phyloP scores from a whole-genome alignment of 1,140 invertebrate genomes.

The Berghia stephanieae region DNA sequence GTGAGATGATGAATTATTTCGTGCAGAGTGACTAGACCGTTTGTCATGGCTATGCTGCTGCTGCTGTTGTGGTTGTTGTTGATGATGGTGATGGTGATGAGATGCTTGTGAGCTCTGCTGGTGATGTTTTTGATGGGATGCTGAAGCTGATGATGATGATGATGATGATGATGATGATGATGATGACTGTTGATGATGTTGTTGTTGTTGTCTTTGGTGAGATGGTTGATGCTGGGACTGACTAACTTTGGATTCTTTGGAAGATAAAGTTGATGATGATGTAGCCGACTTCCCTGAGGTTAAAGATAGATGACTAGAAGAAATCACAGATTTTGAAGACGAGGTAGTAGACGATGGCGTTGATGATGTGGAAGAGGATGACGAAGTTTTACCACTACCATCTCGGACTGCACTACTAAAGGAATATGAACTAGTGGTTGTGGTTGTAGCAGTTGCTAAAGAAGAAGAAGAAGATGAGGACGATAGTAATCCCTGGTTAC shows the following conservation, averaged over 20 bases:
- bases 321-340: not conserved
- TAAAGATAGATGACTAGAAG: too few relatives aligned
- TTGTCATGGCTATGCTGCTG: not conserved
- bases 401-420: constrained; percentile 1
- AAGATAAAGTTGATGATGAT: not conserved
- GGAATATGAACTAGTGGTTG: not conserved
- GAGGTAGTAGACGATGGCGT: not conserved
- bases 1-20: not conserved
- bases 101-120: not conserved
- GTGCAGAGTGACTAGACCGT: not conserved
- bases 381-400: not conserved
- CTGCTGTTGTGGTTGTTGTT: constrained; percentile 13
- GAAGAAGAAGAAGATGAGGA: not conserved
- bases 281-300: not conserved
- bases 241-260: not conserved
- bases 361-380: not conserved
- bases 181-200: not conserved
- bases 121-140: too few relatives aligned
- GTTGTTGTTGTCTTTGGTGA: not conserved
- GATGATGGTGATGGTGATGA: not conserved
- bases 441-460: not conserved
- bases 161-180: constrained; percentile 21
- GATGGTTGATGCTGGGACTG: not conserved
- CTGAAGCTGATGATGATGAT: not conserved
- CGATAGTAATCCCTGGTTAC: not conserved